Percentiles rank a stretch among this genome's conserved stretches.
Conservation (phyloP, 2,888 invertebrate genomes). For the Orgyia antiqua region DNA sequence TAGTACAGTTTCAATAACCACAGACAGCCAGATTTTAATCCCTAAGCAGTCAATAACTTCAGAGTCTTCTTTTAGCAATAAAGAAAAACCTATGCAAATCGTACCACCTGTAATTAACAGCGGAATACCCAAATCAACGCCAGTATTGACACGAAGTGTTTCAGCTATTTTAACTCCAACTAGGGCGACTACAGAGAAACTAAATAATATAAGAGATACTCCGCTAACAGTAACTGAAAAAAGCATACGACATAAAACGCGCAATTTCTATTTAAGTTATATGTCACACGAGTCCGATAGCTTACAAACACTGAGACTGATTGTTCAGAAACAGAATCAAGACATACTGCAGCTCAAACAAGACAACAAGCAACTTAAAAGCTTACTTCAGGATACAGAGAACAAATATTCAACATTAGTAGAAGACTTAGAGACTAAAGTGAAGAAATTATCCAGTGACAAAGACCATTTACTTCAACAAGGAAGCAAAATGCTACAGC, state of each 20-base stretch:
- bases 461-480: conserved; percentile 42
- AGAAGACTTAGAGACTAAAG: conserved; percentile 48
- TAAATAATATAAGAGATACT: conserved; percentile 59
- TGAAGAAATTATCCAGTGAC: conserved; percentile 56
- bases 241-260: conserved; percentile 38
- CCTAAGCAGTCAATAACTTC: conserved; percentile 52
- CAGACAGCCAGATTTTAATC: conserved; percentile 39
- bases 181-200: conserved; percentile 58
- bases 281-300: conserved; percentile 46
- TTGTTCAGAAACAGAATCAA: conserved; percentile 63
- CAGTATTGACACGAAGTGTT: conserved; percentile 57
- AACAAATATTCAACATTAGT: conserved; percentile 42
- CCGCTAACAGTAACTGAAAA: conserved; percentile 59
- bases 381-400: conserved; percentile 50
- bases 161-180: conserved; percentile 64
- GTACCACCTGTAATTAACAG: conserved; percentile 60
- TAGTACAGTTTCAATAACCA: conserved; percentile 50
- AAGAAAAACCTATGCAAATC: conserved; percentile 64
- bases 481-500: conserved; percentile 51
- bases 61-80: conserved; percentile 29
- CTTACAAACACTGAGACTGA: conserved; percentile 50
- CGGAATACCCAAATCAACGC: conserved; percentile 43
- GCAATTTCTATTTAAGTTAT: conserved; percentile 22
- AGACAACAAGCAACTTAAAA: conserved; percentile 59
- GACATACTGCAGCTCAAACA: conserved; percentile 54